Conservation (phyloP, 2,113 vertebrate species). For the Gopherus evgoodei region DNA sequence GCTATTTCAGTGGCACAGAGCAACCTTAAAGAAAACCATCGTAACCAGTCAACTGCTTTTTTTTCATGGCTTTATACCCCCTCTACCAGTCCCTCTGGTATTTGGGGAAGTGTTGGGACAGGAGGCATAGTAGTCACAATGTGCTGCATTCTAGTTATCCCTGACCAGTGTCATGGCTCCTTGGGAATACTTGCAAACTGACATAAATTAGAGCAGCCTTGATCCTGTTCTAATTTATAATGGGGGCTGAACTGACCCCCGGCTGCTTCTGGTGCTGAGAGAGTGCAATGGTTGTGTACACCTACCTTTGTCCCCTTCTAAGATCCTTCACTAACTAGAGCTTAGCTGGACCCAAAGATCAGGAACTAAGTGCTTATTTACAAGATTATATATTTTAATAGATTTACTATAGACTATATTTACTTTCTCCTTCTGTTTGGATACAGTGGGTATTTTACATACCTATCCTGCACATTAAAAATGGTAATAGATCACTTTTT, state of each 20-base stretch:
- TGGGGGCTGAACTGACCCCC: neutral
- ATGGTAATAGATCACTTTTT: neutral
- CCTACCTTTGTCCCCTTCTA: neutral
- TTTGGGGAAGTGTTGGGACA: neutral
- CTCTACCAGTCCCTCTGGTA: neutral
- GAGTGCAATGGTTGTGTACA: neutral
- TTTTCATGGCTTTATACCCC: neutral
- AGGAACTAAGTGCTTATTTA: neutral
- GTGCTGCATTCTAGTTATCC: neutral
- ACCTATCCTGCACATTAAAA: neutral
- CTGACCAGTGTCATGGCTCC: neutral
- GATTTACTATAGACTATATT: neutral
- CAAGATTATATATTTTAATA: neutral
- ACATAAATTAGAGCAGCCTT: neutral
- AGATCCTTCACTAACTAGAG: neutral
- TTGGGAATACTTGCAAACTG: neutral
- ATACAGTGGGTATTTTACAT: neutral
- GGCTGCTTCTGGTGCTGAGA: neutral
- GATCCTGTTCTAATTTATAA: neutral
- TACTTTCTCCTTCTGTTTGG: neutral
- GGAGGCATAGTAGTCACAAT: neutral
- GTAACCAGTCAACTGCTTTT: neutral
- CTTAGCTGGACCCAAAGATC: neutral
- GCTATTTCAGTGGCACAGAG: neutral
- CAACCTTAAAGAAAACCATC: neutral